Base-by-base conservation (phyloP, 1,140 invertebrate genomes). In the Atta colombica region DNA sequence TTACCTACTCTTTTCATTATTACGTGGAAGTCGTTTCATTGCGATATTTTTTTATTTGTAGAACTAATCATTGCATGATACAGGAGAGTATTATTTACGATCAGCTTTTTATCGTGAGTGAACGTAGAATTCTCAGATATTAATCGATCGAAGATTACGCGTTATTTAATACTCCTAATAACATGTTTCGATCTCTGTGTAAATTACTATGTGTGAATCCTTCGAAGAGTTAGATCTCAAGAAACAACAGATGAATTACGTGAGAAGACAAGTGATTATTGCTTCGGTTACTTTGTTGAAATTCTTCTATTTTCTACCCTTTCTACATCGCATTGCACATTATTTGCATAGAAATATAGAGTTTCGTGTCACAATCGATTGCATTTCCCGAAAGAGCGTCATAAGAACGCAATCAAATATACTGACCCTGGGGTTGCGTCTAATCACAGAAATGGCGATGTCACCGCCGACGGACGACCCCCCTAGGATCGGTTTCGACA, bases 381-480 rank as follows among this genome's bases (percentile, higher is more conserved):
- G 28, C 61, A 39, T 25, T 12, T 35, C 28, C 25, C 60, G 45
- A 90, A 90, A 74, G 49, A 80, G 65, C 75, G 51, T 72, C 63
- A 39, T 77, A 74, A 77, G 75, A 69, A 60, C 51, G 35, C 53
- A 90, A 71, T 87, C 21, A 90, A 90, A 81, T 82, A 63, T 45
- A 90, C 61, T 53, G 75, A 88, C 77, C 55, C 65, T n/a, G 35
- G 84, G 78, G 87, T 87, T 66, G 58, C 66, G 81, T 69, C 89
- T 89, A 91, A 91, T 91, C 90, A 90, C 85, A 66, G 89, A 90
- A 91, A 91, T 91, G 90, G 89, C 87, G 53, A 88, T 78, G 90
- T 88, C 87, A 85, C 60, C 69, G 28, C 10, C 55, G 68, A 35
- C 71, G 69, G 69, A 69, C 88, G 84, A 72, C 55, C 82, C 87